These are phyloP conservation scores for Enteromius paludinosus DNA, from an alignment of 2,797 vertebrate genomes.

Conservation along the genomic window DNA sequence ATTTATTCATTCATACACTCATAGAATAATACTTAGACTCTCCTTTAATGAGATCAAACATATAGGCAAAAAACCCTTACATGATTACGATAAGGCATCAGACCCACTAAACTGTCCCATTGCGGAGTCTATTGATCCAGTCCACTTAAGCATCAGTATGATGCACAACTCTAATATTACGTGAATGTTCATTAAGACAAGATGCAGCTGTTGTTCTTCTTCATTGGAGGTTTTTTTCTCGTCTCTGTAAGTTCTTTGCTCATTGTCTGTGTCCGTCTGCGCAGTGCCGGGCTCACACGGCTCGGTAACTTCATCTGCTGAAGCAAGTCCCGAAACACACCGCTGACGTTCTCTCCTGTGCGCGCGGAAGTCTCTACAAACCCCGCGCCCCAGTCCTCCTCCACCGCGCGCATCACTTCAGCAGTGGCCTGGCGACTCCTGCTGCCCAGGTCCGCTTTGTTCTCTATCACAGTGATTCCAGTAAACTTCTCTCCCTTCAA, in stretches of 20 bases:
- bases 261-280: conserved; percentile 65
- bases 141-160: conserved; percentile 43
- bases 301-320: conserved; percentile 69
- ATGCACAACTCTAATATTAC: conserved; percentile 13
- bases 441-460: conserved; percentile 66
- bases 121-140: background rate
- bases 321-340: conserved; percentile 71
- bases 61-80: background rate
- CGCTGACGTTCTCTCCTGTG: conserved; percentile 66
- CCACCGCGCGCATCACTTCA: conserved; percentile 68
- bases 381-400: conserved; percentile 70
- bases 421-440: conserved; percentile 61
- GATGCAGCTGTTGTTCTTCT: conserved; percentile 71
- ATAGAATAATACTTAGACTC: background rate
- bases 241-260: conserved; percentile 45
- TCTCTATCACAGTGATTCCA: conserved; percentile 74
- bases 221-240: conserved; percentile 57
- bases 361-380: conserved; percentile 77
- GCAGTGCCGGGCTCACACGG: conserved; percentile 64
- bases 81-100: conserved; percentile 3
- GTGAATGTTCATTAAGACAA: conserved; percentile 65
- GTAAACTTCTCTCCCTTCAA: conserved; percentile 62
- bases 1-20: conserved; percentile 30
- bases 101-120: background rate
- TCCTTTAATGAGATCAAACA: conserved; percentile 4